Percentiles rank a stretch among this genome's conserved stretches.
phyloP scores from a whole-genome alignment of 2,888 invertebrate species.

The Abrostola tripartita region DNA sequence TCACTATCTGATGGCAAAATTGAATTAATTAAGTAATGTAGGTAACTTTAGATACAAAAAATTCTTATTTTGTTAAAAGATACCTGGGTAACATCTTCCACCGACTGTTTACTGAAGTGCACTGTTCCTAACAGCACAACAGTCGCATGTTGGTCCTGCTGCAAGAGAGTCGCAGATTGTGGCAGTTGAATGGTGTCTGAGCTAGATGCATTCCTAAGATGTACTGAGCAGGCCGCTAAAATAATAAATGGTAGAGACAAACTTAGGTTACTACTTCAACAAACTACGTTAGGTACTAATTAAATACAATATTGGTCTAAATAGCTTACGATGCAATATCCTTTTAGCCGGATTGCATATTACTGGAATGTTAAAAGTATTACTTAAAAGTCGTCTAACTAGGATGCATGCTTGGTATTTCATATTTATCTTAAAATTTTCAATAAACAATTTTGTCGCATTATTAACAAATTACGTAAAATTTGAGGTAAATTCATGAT shows the following conservation, averaged over 20 bases:
- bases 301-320: background rate
- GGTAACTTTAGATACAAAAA: background rate
- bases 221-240: slow-evolving; percentile 39
- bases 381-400: slow-evolving; percentile 62
- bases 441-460: slow-evolving; percentile 60
- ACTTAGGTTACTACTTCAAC: background rate
- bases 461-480: slow-evolving; percentile 53
- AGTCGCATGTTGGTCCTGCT: slow-evolving; percentile 71
- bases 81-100: slow-evolving; percentile 82
- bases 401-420: slow-evolving; percentile 69
- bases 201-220: slow-evolving; percentile 24
- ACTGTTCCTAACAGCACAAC: slow-evolving; percentile 84
- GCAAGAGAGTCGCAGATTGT: slow-evolving; percentile 73
- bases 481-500: slow-evolving; percentile 35
- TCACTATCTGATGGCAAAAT: slow-evolving; percentile 73
- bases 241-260: background rate
- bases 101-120: slow-evolving; percentile 83
- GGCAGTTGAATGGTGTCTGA: slow-evolving; percentile 61
- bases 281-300: background rate
- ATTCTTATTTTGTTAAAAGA: background rate
- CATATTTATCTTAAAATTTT: slow-evolving; percentile 72
- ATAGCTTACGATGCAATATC: slow-evolving; percentile 39
- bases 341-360: slow-evolving; percentile 45
- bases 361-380: slow-evolving; percentile 52
- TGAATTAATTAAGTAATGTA: background rate